Conservation (phyloP, 2,113 vertebrate genomes). For the Cathartes aura region DNA sequence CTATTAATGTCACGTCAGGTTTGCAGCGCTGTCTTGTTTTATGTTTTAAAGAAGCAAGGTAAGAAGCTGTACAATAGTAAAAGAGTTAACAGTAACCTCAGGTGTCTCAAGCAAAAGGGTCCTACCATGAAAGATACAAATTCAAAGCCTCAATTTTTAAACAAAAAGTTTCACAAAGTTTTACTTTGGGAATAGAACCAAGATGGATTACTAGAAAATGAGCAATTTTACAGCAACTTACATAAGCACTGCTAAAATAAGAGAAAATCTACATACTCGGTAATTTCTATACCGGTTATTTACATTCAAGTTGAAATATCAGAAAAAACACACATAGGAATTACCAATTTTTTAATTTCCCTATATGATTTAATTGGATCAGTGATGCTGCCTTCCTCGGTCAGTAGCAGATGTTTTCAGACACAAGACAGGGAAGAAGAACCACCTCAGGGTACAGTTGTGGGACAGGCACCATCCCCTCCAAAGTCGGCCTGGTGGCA, state of each 20-base stretch:
- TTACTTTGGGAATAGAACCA: background rate
- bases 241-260: background rate
- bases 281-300: background rate
- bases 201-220: background rate
- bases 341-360: background rate
- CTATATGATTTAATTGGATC: accelerated
- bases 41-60: background rate
- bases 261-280: background rate
- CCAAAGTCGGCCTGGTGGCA: background rate
- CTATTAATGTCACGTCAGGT: accelerated
- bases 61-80: background rate
- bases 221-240: background rate
- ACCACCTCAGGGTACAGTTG: background rate
- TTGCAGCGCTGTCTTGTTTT: background rate
- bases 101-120: background rate
- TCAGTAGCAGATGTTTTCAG: background rate
- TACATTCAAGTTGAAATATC: background rate
- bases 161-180: background rate
- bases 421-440: background rate
- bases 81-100: background rate
- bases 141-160: background rate
- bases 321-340: background rate
- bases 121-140: background rate
- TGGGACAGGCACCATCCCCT: background rate
- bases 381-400: accelerated